Base-by-base conservation (phyloP, 2,113 vertebrate species). In the Orientallactaga bullata region DNA sequence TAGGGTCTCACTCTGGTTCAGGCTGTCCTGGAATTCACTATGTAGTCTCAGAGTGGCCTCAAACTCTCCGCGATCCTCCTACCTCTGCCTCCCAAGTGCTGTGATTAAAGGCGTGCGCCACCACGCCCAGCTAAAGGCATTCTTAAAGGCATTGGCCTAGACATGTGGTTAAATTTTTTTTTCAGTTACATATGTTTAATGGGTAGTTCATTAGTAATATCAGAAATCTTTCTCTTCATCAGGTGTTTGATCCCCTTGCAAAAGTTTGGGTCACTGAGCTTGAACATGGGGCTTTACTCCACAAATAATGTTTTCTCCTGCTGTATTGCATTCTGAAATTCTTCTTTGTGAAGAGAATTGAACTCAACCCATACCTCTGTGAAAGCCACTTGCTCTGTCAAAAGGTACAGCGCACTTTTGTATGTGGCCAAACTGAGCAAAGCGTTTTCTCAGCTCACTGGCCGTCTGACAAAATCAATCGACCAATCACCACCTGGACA, bases 331-430 rank as follows among this genome's bases (percentile, higher is more conserved):
- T 98, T 99, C 95, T 97, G 98, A 86, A 98, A 95, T 6, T 98
- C 98, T 86, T 99, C 97, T 89, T 89, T 98, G 97, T 79, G 97
- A 87, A 0, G 97, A 89, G 97, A 99, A 99, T 2, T 98, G 96
- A 81, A 99, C 30, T 99, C 99, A 99, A 94, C 98, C 98, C 15
- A 98, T 98, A 10, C 99, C 99, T 97, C 2, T 98, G 93, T 99
- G 99, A 97, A 99, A 99, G 39, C 99, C 99, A 0, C 99, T 99
- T 3, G 98, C 97, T 98, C 92, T 98, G 95, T 99, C 97, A 95
- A 99, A 99, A 0, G 98, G 99, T 90, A 99, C 42, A 2, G 85
- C 80, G 83, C 99, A 99, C 82, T 93, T 99, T 97, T 96, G 98
- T 4, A 99, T 94, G 0, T 93, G 18, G 2, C 99, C 99, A 96